These are phyloP conservation scores for Melanophora roralis DNA, from an alignment of 2,888 invertebrate species.

Conservation along the genomic window DNA sequence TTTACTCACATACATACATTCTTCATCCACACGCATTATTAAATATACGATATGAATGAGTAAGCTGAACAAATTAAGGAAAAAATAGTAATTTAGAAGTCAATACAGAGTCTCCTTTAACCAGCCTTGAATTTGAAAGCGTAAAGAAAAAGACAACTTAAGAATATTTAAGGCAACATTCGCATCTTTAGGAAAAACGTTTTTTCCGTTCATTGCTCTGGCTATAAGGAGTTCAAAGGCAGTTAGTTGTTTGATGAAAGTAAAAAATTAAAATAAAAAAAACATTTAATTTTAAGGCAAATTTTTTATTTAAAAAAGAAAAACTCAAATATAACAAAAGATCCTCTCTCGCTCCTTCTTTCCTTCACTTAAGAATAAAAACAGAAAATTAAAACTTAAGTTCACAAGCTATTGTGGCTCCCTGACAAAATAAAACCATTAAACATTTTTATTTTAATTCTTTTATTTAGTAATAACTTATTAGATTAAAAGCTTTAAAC, in stretches of 20 bases:
- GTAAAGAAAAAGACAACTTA: conserved; percentile 33
- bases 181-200: conserved; percentile 2
- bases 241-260: conserved; percentile 47
- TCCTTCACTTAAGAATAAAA: conserved; percentile 59
- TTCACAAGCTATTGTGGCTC: conserved; percentile 65
- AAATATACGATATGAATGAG: conserved; percentile 30
- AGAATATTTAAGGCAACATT: conserved; percentile 7
- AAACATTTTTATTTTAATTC: conserved; percentile 9
- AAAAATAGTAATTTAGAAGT: conserved; percentile 48
- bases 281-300: conserved; percentile 57
- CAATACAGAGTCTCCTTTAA: neutral
- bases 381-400: neutral
- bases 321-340: conserved; percentile 32
- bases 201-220: neutral
- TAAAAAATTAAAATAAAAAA: conserved; percentile 25
- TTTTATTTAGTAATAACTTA: conserved; percentile 34
- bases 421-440: conserved; percentile 63
- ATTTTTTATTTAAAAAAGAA: conserved; percentile 61
- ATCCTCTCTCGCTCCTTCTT: conserved; percentile 9
- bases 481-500: conserved; percentile 47
- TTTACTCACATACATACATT: neutral
- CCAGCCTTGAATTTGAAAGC: conserved; percentile 1
- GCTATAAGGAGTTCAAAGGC: conserved; percentile 6
- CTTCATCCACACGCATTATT: neutral
- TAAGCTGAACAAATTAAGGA: conserved; percentile 52